Conservation (phyloP, 2,113 vertebrate genomes). For the Cavia aperea region DNA sequence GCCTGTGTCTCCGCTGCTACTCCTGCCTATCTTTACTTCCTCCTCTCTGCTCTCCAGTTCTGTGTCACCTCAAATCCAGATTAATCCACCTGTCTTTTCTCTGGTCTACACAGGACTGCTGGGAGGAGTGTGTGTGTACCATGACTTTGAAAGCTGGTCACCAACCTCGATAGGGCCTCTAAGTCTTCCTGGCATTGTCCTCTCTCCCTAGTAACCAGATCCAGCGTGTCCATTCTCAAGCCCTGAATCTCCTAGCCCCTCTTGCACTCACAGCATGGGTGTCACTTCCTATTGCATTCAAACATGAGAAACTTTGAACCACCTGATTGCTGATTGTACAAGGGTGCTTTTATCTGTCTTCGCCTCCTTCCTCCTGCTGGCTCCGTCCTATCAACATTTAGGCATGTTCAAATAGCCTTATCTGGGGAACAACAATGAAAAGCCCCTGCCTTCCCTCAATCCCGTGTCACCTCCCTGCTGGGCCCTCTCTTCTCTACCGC, state of each 20-base stretch:
- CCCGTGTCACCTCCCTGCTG: slow-evolving; percentile 37
- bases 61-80: not conserved
- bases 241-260: not conserved
- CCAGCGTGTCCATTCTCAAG: not conserved
- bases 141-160: not conserved
- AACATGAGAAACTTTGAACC: not conserved
- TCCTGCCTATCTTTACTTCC: not conserved
- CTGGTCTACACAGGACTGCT: not conserved
- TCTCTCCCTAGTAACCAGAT: not conserved
- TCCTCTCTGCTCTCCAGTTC: not conserved
- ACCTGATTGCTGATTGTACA: not conserved
- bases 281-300: not conserved
- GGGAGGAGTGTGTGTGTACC: not conserved
- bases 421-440: slow-evolving; percentile 52
- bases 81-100: not conserved
- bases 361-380: not conserved
- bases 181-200: slow-evolving; percentile 16
- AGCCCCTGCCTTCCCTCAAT: not conserved
- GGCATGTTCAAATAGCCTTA: slow-evolving; percentile 51
- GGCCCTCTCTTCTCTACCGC: slow-evolving; percentile 24
- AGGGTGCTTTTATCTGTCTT: slow-evolving; percentile 34
- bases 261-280: not conserved
- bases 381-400: slow-evolving; percentile 10
- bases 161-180: not conserved
- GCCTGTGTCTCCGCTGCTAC: not conserved